Conservation (phyloP, 2,888 invertebrate species). For the Hypolimnas misippus region DNA sequence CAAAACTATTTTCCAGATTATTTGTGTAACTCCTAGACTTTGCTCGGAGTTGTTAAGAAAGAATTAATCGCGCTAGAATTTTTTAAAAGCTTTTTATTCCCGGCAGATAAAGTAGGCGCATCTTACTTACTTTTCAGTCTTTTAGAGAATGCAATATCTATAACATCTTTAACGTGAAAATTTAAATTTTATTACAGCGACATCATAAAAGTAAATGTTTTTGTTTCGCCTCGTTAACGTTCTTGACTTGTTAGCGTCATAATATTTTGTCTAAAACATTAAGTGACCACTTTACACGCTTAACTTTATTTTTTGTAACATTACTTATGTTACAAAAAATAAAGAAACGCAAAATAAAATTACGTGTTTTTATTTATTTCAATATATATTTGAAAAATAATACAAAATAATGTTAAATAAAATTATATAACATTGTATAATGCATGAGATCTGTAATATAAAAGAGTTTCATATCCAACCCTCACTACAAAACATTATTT, state of each 20-base stretch:
- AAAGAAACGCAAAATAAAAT: no score
- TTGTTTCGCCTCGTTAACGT: no score
- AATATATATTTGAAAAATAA: no score
- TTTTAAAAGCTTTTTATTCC: constrained; percentile 62
- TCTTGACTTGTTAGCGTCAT: no score
- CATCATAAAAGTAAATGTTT: background rate
- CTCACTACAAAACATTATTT: background rate
- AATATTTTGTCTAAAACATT: no score
- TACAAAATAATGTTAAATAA: no score
- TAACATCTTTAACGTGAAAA: constrained; percentile 21
- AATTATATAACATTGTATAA: no score
- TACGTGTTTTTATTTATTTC: no score
- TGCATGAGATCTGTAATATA: no score
- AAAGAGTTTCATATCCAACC: background rate
- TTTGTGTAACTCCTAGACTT: constrained; percentile 63
- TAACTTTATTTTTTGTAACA: no score
- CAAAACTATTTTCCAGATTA: constrained; percentile 63
- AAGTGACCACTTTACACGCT: no score
- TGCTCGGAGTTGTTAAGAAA: constrained; percentile 57
- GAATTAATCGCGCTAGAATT: constrained; percentile 59
- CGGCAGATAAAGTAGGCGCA: constrained; percentile 39
- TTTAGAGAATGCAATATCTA: constrained; percentile 34
- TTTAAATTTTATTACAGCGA: background rate
- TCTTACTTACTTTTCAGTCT: constrained; percentile 34
- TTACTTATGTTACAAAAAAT: no score